phyloP scores from a whole-genome alignment of 2,113 vertebrate species.

The Labrus mixtus region DNA sequence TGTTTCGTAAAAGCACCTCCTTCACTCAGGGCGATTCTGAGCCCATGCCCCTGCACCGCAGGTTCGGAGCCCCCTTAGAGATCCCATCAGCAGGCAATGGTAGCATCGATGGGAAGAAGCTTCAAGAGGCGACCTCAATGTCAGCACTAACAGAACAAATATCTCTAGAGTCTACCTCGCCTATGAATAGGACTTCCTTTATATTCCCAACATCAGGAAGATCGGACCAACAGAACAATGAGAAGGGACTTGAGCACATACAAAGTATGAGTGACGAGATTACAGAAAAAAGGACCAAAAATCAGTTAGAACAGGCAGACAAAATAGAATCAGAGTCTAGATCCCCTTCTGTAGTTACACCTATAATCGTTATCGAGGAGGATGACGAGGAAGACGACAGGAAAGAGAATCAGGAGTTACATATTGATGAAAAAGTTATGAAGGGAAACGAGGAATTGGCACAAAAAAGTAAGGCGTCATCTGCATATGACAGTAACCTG shows the following conservation, averaged over 20 bases:
- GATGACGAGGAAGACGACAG: slow-evolving; percentile 49
- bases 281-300: slow-evolving; percentile 62
- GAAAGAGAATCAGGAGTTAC: slow-evolving; percentile 31
- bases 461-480: slow-evolving; percentile 36
- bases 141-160: slow-evolving; percentile 85
- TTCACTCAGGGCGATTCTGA: slow-evolving; percentile 92
- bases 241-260: slow-evolving; percentile 14
- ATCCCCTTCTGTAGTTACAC: slow-evolving; percentile 54
- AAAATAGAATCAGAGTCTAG: slow-evolving; percentile 23
- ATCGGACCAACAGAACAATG: slow-evolving; percentile 57
- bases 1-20: slow-evolving; percentile 91
- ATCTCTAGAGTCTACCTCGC: slow-evolving; percentile 65
- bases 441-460: slow-evolving; percentile 1
- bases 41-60: slow-evolving; percentile 89
- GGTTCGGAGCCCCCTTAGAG: slow-evolving; percentile 91
- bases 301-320: slow-evolving; percentile 13
- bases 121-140: slow-evolving; percentile 90
- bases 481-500: slow-evolving; percentile 84
- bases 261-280: slow-evolving; percentile 12
- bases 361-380: slow-evolving; percentile 68
- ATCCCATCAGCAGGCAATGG: slow-evolving; percentile 85
- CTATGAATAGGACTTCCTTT: slow-evolving; percentile 40
- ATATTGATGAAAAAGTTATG: slow-evolving; percentile 27
- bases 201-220: slow-evolving; percentile 38
- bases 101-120: slow-evolving; percentile 69